Evolutionary conservation across 2,797 vertebrate genomes (phyloP).

Genomic region (Acipenser oxyrinchus): DNA sequence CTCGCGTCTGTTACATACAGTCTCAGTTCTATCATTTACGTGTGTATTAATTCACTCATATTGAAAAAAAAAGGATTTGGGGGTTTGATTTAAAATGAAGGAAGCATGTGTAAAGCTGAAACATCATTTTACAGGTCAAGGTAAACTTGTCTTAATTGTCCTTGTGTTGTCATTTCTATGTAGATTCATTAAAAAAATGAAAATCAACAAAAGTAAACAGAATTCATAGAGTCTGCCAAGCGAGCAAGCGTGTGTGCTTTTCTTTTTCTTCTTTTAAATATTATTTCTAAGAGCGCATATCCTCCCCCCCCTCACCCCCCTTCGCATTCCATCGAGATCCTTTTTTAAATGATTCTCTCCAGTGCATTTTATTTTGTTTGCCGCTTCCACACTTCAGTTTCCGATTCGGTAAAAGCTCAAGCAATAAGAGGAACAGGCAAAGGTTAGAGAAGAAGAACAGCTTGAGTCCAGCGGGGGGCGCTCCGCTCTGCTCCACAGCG

Average conservation of each 20-base stretch:
- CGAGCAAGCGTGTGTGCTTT: slow-evolving; percentile 59
- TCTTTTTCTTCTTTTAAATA: slow-evolving; percentile 29
- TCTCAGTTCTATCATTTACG: background rate
- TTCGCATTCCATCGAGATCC: slow-evolving; percentile 26
- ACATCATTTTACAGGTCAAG: background rate
- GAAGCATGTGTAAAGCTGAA: background rate
- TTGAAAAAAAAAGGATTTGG: too few species aligned
- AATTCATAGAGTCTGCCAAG: slow-evolving; percentile 53
- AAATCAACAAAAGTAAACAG: slow-evolving; percentile 18
- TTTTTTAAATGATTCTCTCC: slow-evolving; percentile 46
- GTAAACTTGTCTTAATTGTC: background rate
- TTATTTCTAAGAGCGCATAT: slow-evolving; percentile 38
- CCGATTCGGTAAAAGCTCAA: slow-evolving; percentile 82
- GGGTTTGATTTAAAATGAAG: background rate
- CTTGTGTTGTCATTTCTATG: too few species aligned
- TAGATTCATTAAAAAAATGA: background rate
- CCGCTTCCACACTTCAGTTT: slow-evolving; percentile 65
- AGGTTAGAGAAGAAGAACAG: slow-evolving; percentile 31
- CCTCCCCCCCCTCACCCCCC: slow-evolving; percentile 18
- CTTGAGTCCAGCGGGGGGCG: slow-evolving; percentile 30
- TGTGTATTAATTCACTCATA: background rate
- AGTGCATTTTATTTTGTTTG: slow-evolving; percentile 39
- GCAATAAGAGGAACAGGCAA: slow-evolving; percentile 77
- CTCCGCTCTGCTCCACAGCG: slow-evolving; percentile 24
- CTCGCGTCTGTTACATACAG: background rate